Evolutionary conservation across 2,797 vertebrate genomes (phyloP).

Genomic region (Pitangus sulphuratus): DNA sequence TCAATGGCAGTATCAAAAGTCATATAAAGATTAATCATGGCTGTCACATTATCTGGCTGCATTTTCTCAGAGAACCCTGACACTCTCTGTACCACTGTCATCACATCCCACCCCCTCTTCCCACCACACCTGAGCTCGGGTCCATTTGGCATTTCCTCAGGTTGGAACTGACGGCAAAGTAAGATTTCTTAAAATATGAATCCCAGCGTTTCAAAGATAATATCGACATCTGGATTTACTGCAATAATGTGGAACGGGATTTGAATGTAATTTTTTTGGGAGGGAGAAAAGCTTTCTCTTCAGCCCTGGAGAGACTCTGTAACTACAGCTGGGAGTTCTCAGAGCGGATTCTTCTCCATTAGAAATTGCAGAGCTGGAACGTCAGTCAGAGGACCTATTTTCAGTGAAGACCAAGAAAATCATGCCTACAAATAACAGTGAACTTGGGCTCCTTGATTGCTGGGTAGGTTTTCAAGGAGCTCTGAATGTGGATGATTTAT

Average conservation of each 20-base stretch:
- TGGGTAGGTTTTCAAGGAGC: neutral
- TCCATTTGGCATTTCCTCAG: neutral
- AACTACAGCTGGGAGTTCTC: neutral
- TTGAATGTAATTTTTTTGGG: rapidly evolving
- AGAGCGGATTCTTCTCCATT: neutral
- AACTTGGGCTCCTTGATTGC: neutral
- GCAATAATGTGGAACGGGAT: neutral
- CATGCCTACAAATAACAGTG: neutral
- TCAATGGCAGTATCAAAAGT: neutral
- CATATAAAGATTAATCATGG: neutral
- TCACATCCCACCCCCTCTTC: neutral
- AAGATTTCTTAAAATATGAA: neutral
- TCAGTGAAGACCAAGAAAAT: neutral
- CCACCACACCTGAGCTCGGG: neutral
- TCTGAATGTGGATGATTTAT: neutral
- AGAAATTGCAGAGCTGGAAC: neutral
- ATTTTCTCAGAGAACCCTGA: neutral
- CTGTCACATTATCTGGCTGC: neutral
- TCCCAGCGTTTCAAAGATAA: neutral
- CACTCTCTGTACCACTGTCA: too few species aligned
- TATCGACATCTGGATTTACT: neutral
- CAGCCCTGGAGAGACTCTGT: neutral
- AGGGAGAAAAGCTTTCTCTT: neutral
- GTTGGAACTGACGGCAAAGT: neutral
- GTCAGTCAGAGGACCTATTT: neutral